Evolutionary conservation across 2,113 vertebrate genomes (phyloP).

Genomic region (Nerophis lumbriciformis): DNA sequence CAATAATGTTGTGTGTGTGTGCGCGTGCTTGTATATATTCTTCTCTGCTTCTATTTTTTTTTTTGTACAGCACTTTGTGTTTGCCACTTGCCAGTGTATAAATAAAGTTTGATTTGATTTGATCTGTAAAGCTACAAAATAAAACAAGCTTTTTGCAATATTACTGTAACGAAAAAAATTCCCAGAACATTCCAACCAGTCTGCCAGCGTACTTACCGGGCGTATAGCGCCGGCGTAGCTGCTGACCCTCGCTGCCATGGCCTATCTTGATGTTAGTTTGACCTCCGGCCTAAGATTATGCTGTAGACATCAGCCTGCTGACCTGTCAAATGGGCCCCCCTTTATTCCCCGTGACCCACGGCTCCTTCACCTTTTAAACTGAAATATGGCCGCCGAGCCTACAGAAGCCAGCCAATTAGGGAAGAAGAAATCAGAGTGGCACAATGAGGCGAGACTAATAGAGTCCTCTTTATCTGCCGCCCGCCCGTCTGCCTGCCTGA

Average conservation of each 20-base stretch:
- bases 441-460: constrained; percentile 85
- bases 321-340: constrained; percentile 83
- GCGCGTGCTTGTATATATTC: too few species aligned
- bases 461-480: constrained; percentile 76
- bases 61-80: too few species aligned
- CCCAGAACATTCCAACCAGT: constrained; percentile 53
- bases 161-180: too few species aligned
- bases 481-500: constrained; percentile 64
- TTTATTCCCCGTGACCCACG: constrained; percentile 79
- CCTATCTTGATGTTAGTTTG: constrained; percentile 77
- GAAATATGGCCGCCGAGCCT: constrained; percentile 80
- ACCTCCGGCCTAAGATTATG: constrained; percentile 68
- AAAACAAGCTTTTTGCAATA: too few species aligned
- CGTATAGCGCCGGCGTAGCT: constrained; percentile 36
- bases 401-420: constrained; percentile 79
- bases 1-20: too few species aligned
- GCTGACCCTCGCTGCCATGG: constrained; percentile 65
- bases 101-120: too few species aligned
- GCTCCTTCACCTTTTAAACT: constrained; percentile 78
- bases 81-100: too few species aligned
- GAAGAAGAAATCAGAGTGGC: constrained; percentile 70
- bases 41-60: too few species aligned
- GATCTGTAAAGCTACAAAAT: too few species aligned
- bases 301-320: constrained; percentile 60
- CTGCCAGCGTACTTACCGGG: constrained; percentile 51